phyloP scores from a whole-genome alignment of 2,797 vertebrate genomes.

The Pseudotriccus pelzelni region DNA sequence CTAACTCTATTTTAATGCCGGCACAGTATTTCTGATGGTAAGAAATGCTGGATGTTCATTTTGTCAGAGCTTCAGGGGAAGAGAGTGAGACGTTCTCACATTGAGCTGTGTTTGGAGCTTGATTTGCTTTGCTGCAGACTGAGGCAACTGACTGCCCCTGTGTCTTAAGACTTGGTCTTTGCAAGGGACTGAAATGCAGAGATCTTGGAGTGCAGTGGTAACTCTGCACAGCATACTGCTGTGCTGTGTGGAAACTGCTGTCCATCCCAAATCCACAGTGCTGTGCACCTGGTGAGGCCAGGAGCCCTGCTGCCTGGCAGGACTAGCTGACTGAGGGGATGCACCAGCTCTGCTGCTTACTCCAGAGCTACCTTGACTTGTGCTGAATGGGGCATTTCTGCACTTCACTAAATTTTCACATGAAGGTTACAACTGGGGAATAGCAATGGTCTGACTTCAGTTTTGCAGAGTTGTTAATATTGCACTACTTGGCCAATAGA shows the following conservation, averaged over 20 bases:
- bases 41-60: neutral
- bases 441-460: neutral
- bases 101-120: neutral
- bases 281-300: neutral
- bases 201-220: accelerated
- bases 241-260: neutral
- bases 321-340: accelerated
- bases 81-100: neutral
- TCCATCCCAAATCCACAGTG: neutral
- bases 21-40: neutral
- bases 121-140: neutral
- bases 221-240: accelerated
- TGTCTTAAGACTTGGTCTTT: neutral
- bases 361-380: neutral
- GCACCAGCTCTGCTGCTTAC: neutral
- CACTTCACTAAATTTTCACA: neutral
- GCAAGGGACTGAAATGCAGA: neutral
- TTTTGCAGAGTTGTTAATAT: neutral
- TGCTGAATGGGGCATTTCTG: neutral
- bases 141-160: neutral
- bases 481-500: neutral
- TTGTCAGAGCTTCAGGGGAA: neutral
- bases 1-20: neutral
- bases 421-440: neutral
- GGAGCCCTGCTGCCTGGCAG: neutral